Conservation (phyloP, 2,888 invertebrate genomes). For the Cryptops parisi region DNA sequence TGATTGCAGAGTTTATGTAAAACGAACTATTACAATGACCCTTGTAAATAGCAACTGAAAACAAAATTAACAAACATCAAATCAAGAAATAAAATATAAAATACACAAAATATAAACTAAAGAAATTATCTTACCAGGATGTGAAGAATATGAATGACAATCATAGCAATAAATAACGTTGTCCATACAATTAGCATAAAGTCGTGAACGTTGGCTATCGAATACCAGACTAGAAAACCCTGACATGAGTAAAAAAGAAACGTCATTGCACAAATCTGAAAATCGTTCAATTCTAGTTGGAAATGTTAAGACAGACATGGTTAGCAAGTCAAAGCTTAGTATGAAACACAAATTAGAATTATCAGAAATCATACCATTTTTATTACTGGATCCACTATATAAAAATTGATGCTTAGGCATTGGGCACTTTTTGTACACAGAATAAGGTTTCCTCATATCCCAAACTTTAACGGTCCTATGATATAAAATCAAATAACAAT, state of each 20-base stretch:
- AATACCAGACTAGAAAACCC: neutral
- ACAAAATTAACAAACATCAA: too few species aligned
- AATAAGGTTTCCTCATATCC: neutral
- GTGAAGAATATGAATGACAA: neutral
- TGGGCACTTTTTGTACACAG: neutral
- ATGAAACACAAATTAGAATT: neutral
- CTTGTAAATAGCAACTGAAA: constrained; percentile 25
- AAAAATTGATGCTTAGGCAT: neutral
- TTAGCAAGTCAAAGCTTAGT: neutral
- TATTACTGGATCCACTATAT: neutral
- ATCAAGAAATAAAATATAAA: too few species aligned
- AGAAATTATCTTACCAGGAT: constrained; percentile 23
- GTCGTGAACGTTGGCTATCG: neutral
- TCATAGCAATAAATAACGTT: neutral
- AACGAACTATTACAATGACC: constrained; percentile 69
- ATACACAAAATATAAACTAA: too few species aligned
- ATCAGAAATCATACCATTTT: neutral
- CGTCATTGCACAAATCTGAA: too few species aligned
- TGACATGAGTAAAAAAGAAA: neutral
- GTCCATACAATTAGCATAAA: neutral
- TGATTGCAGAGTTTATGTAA: constrained; percentile 68
- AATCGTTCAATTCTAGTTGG: too few species aligned
- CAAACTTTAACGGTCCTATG: neutral
- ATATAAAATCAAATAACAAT: too few species aligned
- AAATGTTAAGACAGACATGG: too few species aligned